Conservation (phyloP, 2,113 vertebrate species). For the Balaeniceps rex region DNA sequence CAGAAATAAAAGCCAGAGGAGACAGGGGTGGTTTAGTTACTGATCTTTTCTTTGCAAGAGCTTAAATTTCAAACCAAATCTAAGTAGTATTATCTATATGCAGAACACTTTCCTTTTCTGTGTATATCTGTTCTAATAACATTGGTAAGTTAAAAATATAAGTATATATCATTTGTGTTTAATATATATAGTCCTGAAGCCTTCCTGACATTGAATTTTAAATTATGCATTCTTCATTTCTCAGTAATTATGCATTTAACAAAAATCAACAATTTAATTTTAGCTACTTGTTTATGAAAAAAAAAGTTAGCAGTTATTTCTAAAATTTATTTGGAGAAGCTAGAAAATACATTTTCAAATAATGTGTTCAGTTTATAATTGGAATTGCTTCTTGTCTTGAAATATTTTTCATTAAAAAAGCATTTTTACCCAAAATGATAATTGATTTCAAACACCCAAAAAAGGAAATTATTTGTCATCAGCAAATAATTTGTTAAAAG, state of each 20-base stretch:
- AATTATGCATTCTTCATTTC: neutral
- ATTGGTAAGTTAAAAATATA: neutral
- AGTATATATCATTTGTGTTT: neutral
- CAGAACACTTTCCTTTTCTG: neutral
- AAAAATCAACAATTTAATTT: neutral
- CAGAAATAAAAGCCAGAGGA: neutral
- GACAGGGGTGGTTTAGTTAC: neutral
- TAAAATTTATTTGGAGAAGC: neutral
- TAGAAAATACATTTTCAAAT: neutral
- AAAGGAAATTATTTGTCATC: neutral
- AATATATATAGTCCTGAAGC: neutral
- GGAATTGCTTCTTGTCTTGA: neutral
- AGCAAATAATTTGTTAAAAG: neutral
- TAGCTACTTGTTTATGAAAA: neutral
- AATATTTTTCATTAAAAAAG: neutral
- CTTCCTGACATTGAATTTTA: neutral
- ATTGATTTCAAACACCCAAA: conserved; percentile 12
- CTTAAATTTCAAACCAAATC: neutral
- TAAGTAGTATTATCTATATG: neutral
- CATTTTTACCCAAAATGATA: neutral
- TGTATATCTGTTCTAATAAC: neutral
- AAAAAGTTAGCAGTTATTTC: neutral
- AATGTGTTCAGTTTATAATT: neutral
- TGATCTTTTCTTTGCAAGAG: neutral
- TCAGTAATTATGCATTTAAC: neutral